These are phyloP conservation scores for Linyphia triangularis DNA, from an alignment of 2,888 invertebrate genomes.

Conservation along the genomic window DNA sequence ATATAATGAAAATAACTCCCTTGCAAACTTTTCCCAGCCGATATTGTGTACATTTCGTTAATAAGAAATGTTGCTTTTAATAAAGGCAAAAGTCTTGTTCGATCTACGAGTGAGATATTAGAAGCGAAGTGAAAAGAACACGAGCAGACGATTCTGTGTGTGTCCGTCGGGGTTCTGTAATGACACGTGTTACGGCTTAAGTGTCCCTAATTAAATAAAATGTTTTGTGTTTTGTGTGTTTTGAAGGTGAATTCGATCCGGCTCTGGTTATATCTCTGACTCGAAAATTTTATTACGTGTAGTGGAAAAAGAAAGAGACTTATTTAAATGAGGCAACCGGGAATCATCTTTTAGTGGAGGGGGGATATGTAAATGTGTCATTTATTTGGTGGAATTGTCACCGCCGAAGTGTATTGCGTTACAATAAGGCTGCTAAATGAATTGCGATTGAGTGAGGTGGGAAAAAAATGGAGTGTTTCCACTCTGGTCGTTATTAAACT, in stretches of 20 bases:
- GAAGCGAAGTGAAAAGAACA: constrained; percentile 45
- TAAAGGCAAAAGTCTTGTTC: constrained; percentile 66
- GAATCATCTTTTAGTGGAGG: constrained; percentile 1
- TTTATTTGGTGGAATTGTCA: constrained; percentile 62
- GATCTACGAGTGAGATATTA: constrained; percentile 31
- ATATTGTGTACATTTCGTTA: constrained; percentile 71
- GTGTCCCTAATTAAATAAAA: constrained; percentile 65
- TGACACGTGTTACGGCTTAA: constrained; percentile 61
- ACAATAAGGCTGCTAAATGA: constrained; percentile 37
- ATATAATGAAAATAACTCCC: constrained; percentile 62
- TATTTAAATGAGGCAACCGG: constrained; percentile 37
- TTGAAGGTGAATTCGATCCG: constrained; percentile 53
- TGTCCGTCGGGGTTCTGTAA: constrained; percentile 16
- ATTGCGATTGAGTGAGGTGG: constrained; percentile 11
- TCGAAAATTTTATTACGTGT: constrained; percentile 57
- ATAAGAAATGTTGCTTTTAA: constrained; percentile 70
- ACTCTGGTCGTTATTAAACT: constrained; percentile 14
- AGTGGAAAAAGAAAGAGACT: constrained; percentile 39
- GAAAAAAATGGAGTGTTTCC: background rate
- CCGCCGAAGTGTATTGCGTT: constrained; percentile 7
- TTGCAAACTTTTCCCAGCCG: constrained; percentile 17
- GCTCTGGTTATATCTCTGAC: constrained; percentile 9
- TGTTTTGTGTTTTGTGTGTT: constrained; percentile 63
- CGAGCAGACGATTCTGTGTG: constrained; percentile 7
- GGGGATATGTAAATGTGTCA: constrained; percentile 62